phyloP scores from a whole-genome alignment of 2,888 invertebrate genomes.

The Rhaphigaster nebulosa region DNA sequence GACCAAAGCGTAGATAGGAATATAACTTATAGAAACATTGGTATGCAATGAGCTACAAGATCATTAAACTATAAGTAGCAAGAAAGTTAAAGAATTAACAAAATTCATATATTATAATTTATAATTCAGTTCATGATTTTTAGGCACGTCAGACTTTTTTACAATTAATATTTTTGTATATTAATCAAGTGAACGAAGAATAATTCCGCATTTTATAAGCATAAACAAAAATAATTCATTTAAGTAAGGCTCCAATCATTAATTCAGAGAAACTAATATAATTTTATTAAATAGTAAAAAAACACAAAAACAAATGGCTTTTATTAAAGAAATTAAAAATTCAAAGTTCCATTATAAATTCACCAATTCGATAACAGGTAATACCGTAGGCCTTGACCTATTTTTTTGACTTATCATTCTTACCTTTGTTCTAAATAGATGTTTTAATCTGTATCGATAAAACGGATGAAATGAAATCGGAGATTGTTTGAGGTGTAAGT shows the following conservation, averaged over 20 bases:
- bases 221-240: no score
- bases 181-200: no score
- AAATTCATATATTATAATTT: neutral
- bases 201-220: no score
- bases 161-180: no score
- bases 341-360: neutral
- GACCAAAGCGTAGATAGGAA: conserved; percentile 6
- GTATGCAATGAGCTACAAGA: no score
- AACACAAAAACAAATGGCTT: no score
- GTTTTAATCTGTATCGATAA: neutral
- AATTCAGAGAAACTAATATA: no score
- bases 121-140: neutral
- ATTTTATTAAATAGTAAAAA: no score
- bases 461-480: neutral
- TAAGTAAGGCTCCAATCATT: no score
- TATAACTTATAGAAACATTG: neutral
- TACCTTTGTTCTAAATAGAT: conserved; percentile 2
- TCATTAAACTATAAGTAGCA: neutral
- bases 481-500: neutral
- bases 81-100: neutral
- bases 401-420: neutral
- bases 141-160: no score
- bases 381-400: neutral
- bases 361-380: neutral
- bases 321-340: neutral